Evolutionary conservation across 2,888 invertebrate genomes (phyloP), one percentile per base, ranked within the genome.

Genomic region (Callyntrura guangdongensis): DNA sequence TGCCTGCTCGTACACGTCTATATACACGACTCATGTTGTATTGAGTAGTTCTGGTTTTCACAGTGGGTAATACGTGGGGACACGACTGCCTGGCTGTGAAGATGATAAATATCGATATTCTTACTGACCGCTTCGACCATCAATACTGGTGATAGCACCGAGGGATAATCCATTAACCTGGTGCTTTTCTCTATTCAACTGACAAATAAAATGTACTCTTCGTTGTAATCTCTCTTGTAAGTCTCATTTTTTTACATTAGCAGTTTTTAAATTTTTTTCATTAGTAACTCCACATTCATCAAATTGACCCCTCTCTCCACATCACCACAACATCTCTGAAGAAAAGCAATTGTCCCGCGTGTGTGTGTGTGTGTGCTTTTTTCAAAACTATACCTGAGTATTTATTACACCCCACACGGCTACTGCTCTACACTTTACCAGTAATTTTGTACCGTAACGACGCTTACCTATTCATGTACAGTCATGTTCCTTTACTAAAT

Each of bases 201-300:
- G 81, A 77, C 77, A 77, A 77, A 77, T 56, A 77, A 36, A 77
- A 53, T 49, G 59, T 61, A 61, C 77, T 81, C 6, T 27, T 25
- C 49, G n/a, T 22, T 67, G 83, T 83, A 83, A 49, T 67, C 67
- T 61, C 14, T 14, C 36, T 36, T 36, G 36, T 36, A 36, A 36
- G 61, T 45, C 49, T 77, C 53, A 77, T 77, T 53, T 77, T 74
- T 77, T 3, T 53, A 45, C 72, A 69, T 45, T 72, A 69, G 47
- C 22, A 82, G 56, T 82, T 88, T 82, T 88, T 64, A 36, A 36
- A 36, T 36, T n/a, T 17, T 74, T 25, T 45, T 86, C 86, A 88
- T 88, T 88, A 88, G 87, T 59, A 67, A 88, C 81, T 36, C 81
- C 36, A 82, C 72, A 88, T 82, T 72, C 27, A 88, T 88, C 87